A percentile compares a stretch with the other conserved stretches of the same genome.
phyloP scores from a whole-genome alignment of 2,888 invertebrate species.

The Eristalis intricaria region DNA sequence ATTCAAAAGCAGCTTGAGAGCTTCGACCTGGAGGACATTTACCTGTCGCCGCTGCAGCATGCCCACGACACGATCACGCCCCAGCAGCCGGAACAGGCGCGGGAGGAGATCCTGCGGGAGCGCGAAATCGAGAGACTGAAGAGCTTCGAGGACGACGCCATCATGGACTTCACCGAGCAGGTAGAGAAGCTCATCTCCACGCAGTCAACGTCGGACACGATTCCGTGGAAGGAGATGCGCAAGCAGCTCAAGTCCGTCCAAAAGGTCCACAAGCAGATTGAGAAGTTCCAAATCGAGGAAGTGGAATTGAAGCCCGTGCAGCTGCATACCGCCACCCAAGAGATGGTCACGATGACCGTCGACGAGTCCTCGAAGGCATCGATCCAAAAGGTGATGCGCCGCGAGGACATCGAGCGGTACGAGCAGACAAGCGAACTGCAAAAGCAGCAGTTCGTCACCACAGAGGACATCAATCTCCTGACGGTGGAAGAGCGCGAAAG shows the following conservation, averaged over 20 bases:
- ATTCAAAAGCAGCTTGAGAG: conserved; percentile 80
- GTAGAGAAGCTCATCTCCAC: conserved; percentile 79
- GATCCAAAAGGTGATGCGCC: conserved; percentile 76
- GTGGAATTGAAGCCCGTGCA: conserved; percentile 80
- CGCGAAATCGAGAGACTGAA: conserved; percentile 79
- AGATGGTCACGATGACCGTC: conserved; percentile 83
- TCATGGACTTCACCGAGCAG: conserved; percentile 80
- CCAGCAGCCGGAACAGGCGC: conserved; percentile 74
- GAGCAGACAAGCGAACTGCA: conserved; percentile 75
- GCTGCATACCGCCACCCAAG: conserved; percentile 82
- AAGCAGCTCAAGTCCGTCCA: conserved; percentile 80
- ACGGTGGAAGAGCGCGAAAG: conserved; percentile 78
- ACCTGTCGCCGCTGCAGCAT: conserved; percentile 75
- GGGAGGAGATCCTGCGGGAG: conserved; percentile 81
- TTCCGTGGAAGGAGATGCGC: conserved; percentile 81
- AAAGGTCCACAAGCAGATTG: conserved; percentile 80
- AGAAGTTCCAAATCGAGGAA: conserved; percentile 81
- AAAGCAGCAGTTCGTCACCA: conserved; percentile 77
- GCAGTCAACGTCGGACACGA: conserved; percentile 77
- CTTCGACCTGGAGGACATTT: conserved; percentile 81
- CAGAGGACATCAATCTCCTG: conserved; percentile 79
- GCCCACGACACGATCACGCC: conserved; percentile 71
- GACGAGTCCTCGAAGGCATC: conserved; percentile 78
- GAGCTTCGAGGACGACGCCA: conserved; percentile 80
- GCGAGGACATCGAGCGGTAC: conserved; percentile 78